A percentile compares a stretch with the other conserved stretches of the same genome.
Evolutionary conservation across 2,113 vertebrate genomes (phyloP).

Genomic region (Electrona antarctica): DNA sequence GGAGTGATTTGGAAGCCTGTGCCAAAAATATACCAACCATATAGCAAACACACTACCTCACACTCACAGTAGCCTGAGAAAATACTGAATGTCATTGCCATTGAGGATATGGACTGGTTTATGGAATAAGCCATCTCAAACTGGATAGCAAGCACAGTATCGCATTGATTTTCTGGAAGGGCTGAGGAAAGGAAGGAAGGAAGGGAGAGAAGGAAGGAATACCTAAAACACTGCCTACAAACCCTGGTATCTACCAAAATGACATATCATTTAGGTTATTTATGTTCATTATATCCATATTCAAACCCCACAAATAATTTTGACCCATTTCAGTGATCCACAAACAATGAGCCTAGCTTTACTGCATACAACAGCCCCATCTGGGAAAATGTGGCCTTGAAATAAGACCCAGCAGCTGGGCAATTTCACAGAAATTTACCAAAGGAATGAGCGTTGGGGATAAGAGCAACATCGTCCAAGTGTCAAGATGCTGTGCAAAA

Average conservation of each 20-base stretch:
- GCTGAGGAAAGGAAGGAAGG: too few species aligned
- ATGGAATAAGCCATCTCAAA: background rate
- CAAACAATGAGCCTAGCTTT: background rate
- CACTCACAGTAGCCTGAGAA: conserved; percentile 10
- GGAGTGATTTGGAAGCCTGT: background rate
- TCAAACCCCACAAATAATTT: background rate
- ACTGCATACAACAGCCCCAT: background rate
- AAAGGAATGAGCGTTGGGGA: conserved; percentile 13
- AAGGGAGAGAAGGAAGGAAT: background rate
- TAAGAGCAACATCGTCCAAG: conserved; percentile 5
- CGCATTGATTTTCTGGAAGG: background rate
- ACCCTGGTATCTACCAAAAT: background rate
- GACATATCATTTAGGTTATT: background rate
- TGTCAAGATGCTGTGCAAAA: background rate
- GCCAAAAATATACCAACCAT: background rate
- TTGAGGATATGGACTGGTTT: background rate
- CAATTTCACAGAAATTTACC: conserved; percentile 26
- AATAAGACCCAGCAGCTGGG: conserved; percentile 19
- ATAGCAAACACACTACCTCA: conserved; percentile 1
- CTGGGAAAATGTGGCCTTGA: background rate
- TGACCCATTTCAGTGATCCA: background rate
- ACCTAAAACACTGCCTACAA: background rate
- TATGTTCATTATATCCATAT: background rate
- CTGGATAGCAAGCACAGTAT: background rate
- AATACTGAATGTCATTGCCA: background rate